Percentiles rank a stretch among this genome's conserved stretches.
Evolutionary conservation across 2,797 vertebrate genomes (phyloP).

Genomic region (Bufotes viridis): DNA sequence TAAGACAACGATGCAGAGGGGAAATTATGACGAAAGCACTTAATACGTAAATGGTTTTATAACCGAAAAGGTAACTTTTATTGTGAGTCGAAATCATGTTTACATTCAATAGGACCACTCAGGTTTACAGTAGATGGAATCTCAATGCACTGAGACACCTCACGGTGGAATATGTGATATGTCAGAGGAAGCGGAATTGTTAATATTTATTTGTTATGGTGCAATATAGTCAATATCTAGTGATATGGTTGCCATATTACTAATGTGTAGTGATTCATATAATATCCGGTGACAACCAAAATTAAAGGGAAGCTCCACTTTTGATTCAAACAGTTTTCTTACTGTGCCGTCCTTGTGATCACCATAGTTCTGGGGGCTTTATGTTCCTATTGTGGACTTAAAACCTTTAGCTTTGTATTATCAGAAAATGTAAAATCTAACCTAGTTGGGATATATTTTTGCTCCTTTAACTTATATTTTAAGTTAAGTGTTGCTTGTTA

Average conservation of each 20-base stretch:
- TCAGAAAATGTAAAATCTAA: too few relatives aligned
- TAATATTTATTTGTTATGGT: background rate
- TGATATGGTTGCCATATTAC: too few relatives aligned
- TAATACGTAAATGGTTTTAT: background rate
- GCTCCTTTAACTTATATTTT: too few relatives aligned
- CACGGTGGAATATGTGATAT: background rate
- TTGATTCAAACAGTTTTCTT: background rate
- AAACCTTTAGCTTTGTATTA: too few relatives aligned
- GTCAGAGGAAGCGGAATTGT: background rate
- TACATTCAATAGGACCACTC: background rate
- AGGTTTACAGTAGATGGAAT: background rate
- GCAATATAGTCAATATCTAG: background rate
- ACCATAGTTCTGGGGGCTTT: too few relatives aligned
- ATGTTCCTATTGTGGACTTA: too few relatives aligned
- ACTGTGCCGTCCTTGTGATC: background rate
- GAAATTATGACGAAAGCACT: background rate
- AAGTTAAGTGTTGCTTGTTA: too few relatives aligned
- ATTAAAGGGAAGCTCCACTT: background rate
- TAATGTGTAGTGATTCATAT: background rate
- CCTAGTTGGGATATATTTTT: too few relatives aligned
- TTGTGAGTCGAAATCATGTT: background rate
- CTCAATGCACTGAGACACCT: background rate
- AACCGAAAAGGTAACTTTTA: background rate
- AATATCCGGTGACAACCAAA: background rate
- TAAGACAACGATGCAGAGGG: background rate